Evolutionary conservation across 2,797 vertebrate genomes (phyloP).

Genomic region (Micromesistius poutassou): DNA sequence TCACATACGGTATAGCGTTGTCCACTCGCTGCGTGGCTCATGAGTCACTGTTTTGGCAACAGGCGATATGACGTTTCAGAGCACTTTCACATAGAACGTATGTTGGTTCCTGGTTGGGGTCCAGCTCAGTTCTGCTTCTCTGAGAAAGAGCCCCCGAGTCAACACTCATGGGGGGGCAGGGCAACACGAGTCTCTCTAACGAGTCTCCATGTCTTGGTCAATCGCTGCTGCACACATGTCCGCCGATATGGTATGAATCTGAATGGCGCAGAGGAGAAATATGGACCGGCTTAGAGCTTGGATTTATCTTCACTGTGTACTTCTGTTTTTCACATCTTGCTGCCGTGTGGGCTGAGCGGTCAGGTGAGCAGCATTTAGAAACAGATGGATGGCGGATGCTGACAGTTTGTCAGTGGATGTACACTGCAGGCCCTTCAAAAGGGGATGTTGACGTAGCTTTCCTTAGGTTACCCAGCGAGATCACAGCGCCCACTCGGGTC

Average conservation of each 20-base stretch:
- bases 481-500: neutral
- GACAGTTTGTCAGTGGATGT: neutral
- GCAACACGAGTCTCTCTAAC: no score
- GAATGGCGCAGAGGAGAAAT: no score
- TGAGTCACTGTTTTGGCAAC: constrained; percentile 29
- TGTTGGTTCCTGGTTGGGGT: neutral
- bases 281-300: neutral
- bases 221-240: no score
- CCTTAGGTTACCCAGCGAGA: neutral
- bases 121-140: neutral
- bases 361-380: neutral
- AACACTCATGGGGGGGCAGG: no score
- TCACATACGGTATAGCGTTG: constrained; percentile 31
- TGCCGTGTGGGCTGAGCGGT: neutral
- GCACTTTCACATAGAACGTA: constrained; percentile 51
- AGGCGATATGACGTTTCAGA: constrained; percentile 37
- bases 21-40: constrained; percentile 26
- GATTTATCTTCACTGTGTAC: neutral
- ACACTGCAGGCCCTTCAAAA: neutral
- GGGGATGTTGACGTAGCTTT: no score
- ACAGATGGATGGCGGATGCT: neutral
- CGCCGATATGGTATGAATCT: no score
- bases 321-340: neutral
- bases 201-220: no score
- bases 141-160: no score